Evolutionary conservation across 1,140 invertebrate species (phyloP).

Genomic region (Drosophila nannoptera): DNA sequence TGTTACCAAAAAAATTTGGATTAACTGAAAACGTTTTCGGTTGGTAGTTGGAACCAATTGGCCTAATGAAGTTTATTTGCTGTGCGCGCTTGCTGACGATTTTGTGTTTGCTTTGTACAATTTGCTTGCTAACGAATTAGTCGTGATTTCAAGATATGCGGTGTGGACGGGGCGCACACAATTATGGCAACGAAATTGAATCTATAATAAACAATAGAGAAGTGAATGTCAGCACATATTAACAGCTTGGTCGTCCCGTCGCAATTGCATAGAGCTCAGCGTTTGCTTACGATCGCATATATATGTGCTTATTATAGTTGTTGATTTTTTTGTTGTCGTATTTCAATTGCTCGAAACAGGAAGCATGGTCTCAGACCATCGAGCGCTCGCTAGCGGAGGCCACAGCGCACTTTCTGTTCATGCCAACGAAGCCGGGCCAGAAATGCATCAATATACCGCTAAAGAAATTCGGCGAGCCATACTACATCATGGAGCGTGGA

Average conservation of each 20-base stretch:
- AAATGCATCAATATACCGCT: slow-evolving; percentile 55
- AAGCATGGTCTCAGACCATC: slow-evolving; percentile 70
- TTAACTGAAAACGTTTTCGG: slow-evolving; percentile 13
- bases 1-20: slow-evolving; percentile 40
- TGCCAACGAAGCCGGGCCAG: slow-evolving; percentile 58
- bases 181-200: slow-evolving; percentile 63
- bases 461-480: slow-evolving; percentile 64
- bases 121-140: slow-evolving; percentile 72
- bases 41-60: neutral
- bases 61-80: slow-evolving; percentile 58
- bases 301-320: neutral
- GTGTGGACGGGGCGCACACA: slow-evolving; percentile 30
- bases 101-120: slow-evolving; percentile 54
- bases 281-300: slow-evolving; percentile 24
- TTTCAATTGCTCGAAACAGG: slow-evolving; percentile 48
- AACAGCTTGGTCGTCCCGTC: neutral
- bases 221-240: slow-evolving; percentile 8
- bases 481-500: slow-evolving; percentile 70
- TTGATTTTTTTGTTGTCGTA: slow-evolving; percentile 14
- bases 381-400: slow-evolving; percentile 65
- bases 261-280: neutral
- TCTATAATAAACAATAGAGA: slow-evolving; percentile 58
- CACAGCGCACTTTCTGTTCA: slow-evolving; percentile 71
- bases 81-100: slow-evolving; percentile 36
- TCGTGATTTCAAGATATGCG: slow-evolving; percentile 50